Base-by-base conservation (phyloP, 2,113 vertebrate species). In the Corydoras sp. region DNA sequence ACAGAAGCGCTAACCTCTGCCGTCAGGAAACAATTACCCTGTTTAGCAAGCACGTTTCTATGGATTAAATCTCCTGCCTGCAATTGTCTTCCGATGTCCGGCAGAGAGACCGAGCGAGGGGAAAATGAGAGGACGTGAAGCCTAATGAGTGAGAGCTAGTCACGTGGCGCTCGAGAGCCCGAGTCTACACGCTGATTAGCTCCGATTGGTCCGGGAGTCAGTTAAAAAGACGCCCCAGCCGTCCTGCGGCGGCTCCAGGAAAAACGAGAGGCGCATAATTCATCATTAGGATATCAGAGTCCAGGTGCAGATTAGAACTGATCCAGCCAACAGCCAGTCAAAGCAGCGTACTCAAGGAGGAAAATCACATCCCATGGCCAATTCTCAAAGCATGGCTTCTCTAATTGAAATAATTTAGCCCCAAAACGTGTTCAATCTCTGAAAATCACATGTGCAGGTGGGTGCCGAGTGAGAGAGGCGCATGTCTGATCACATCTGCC, bases 231-330 rank as follows among this genome's bases (percentile, higher is more conserved):
- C 92, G 88, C 88, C 87, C 86, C 90, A 89, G 90, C 90, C 89
- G 87, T 85, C 88, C 89, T 79, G 77, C 90, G 89, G 92, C 65
- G 68, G 72, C 72, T 55, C 62, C 50, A 87, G 90, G 91, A 89
- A 90, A 89, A 87, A 85, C 92, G 89, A 79, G 91, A 89, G 87
- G 92, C 91, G 92, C 91, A 91, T 95, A 95, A 95, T 95, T 96
- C 93, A 96, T 98, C 91, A 91, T 98, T 97, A 95, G 94, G 90
- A 91, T 91, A 92, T 97, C 94, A 96, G 93, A 93, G 92, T 97
- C 93, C 91, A 94, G 94, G 92, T 93, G 89, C 88, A 94, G 93
- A 98, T 98, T 91, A 94, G 89, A 95, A 93, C 90, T 94, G 94
- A 98, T 95, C 88, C 93, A 91, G 90, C 90, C 88, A 86, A 92